Base-by-base conservation (phyloP, 2,888 invertebrate genomes). In the Imbricaverruca yamaguchii region DNA sequence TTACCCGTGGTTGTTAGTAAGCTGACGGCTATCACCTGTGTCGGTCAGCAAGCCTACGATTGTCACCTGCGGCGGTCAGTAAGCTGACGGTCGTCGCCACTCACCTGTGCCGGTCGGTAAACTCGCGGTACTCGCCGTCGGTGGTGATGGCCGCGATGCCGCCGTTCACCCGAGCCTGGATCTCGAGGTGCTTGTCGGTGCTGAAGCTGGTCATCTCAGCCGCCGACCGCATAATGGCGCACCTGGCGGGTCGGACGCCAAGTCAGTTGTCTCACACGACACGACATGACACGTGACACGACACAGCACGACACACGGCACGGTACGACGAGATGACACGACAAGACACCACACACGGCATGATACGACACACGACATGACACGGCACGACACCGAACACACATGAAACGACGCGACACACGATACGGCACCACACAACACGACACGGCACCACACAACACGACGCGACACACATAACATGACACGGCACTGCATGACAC, bases 41-140 rank as follows among this genome's bases (percentile, higher is more conserved):
- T 39, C 39, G 39, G 39, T 39, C 39, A 39, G 39, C 39, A 39
- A 39, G 39, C 39, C 4, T 1, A 39, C 39, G 39, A 4, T 39
- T 4, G 39, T 39, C 39, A 39, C 39, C 39, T 39, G 39, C 4
- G 39, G 39, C 39, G 39, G 59, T 59, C 12, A 59, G 59, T 59
- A 15, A 59, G 59, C 15, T 59, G 59, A 59, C 39, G 39, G 39
- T 39, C 39, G 59, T 23, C 65, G 56, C 65, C 59, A 83, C 85
- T 84, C 83, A 88, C 88, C 85, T 87, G 84, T 87, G 85, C 83
- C 85, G 85, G 67, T 86, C 85, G 9, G 86, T 85, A 83, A 88
- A 88, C n/a, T 85, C 84, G 61, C 84, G 85, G 84, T 88, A 88
- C 83, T 88, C 87, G 67, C 85, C 85, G n/a, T 85, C 85, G 6